Base-by-base conservation (phyloP, 1,140 invertebrate species). In the Papilio machaon region DNA sequence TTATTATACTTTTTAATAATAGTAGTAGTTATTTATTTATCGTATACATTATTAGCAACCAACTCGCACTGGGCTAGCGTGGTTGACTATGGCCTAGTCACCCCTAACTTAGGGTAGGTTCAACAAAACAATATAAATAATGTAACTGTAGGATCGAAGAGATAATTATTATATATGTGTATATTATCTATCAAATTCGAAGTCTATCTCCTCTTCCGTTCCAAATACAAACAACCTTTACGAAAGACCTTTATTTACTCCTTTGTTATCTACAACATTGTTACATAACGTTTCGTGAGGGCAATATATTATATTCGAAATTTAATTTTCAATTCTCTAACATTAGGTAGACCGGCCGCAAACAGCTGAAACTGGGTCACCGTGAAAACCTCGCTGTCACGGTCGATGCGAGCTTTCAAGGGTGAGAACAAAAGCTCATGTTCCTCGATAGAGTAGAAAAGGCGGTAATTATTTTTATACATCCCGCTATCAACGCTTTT, bases 321-420 rank as follows among this genome's bases (percentile, higher is more conserved):
- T 38, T 64, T 30, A 64, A 64, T 13, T 23, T 64, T 70, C 64
- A 70, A 70, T 70, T 30, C 64, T 70, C 64, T 70, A 70, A 70
- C 35, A 70, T 70, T 70, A 70, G 23, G 3, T 70, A 15, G 64
- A 70, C 0, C 64, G 64, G 64, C 64, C 64, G 17, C 64, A 70
- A 70, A 75, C 74, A 47, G 46, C 47, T 76, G 9, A 54, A 76
- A 76, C 43, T 76, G 46, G 74, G 74, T 76, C 43, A 76, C 47
- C 46, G 46, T 49, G n/a, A 10, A 52, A 47, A 52, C 74, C 74
- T 76, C 74, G 43, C 74, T 52, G 19, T 76, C 74, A 52, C 74
- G 47, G 74, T 76, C 74, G 47, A 76, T 76, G 74, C 74, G 74
- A 76, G 74, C 74, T 76, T 76, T 76, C 74, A 76, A 76, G 43